These are phyloP conservation scores for Nerophis lumbriciformis DNA, from an alignment of 2,113 vertebrate genomes.

Conservation along the genomic window DNA sequence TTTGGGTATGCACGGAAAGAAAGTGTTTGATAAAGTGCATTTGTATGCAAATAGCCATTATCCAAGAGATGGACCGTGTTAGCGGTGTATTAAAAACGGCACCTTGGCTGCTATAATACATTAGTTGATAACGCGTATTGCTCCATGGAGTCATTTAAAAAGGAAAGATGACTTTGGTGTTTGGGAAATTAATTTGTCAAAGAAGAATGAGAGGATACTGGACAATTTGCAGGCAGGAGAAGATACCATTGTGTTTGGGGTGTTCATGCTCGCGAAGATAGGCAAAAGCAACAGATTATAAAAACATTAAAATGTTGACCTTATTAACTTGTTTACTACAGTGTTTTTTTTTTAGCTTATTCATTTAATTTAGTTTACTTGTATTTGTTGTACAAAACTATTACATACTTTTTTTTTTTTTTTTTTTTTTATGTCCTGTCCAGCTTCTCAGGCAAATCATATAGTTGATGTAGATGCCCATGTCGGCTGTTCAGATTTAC, in stretches of 20 bases:
- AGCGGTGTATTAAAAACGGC: conserved; percentile 10
- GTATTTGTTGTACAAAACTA: too few species aligned
- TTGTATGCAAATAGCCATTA: conserved; percentile 16
- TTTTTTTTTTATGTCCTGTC: too few species aligned
- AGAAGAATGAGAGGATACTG: conserved; percentile 33
- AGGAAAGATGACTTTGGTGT: conserved; percentile 37
- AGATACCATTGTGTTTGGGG: background rate
- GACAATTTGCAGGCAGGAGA: conserved; percentile 14
- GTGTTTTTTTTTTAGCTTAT: too few species aligned
- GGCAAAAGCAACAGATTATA: background rate
- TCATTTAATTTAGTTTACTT: background rate
- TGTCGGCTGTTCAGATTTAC: too few species aligned
- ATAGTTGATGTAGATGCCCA: too few species aligned
- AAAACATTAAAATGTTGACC: background rate
- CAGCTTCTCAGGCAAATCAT: too few species aligned
- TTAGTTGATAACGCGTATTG: conserved; percentile 12
- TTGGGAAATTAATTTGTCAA: conserved; percentile 35
- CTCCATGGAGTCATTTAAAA: conserved; percentile 24
- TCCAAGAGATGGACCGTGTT: conserved; percentile 10
- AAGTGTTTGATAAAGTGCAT: conserved; percentile 9
- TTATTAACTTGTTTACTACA: background rate
- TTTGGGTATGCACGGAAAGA: background rate
- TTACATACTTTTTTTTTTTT: too few species aligned
- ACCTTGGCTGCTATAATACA: conserved; percentile 3
- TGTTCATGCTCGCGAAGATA: conserved; percentile 1